These are phyloP conservation scores for Smutsia temminckii DNA, from an alignment of 2,797 vertebrate species.

Conservation along the genomic window DNA sequence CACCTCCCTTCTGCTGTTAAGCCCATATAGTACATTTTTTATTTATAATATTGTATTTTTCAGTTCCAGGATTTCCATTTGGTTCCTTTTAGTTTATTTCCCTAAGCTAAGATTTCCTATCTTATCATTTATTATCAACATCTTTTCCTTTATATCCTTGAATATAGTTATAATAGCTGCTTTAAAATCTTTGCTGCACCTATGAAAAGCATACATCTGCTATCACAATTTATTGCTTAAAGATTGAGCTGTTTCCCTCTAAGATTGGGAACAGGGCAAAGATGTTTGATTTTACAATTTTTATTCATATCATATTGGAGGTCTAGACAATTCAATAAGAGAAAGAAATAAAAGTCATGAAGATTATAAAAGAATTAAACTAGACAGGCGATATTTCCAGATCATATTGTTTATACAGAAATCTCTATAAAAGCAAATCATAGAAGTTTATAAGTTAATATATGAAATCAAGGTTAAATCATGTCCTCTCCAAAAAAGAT, in stretches of 20 bases:
- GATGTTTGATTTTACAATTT: background rate
- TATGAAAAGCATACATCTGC: background rate
- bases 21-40: background rate
- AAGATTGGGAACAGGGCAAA: background rate
- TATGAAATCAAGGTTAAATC: background rate
- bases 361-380: background rate
- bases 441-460: background rate
- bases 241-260: background rate
- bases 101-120: background rate
- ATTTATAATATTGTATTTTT: background rate
- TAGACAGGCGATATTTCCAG: background rate
- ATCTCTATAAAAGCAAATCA: background rate
- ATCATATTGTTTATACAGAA: background rate
- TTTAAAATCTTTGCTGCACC: background rate
- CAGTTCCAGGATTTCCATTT: background rate
- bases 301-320: background rate
- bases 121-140: background rate
- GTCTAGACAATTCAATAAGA: background rate
- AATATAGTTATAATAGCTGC: background rate
- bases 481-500: background rate
- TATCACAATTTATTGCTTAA: background rate
- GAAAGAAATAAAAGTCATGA: background rate
- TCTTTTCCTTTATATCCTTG: background rate
- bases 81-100: background rate
- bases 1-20: background rate